phyloP scores from a whole-genome alignment of 2,113 vertebrate genomes.

The Leiothrix lutea region DNA sequence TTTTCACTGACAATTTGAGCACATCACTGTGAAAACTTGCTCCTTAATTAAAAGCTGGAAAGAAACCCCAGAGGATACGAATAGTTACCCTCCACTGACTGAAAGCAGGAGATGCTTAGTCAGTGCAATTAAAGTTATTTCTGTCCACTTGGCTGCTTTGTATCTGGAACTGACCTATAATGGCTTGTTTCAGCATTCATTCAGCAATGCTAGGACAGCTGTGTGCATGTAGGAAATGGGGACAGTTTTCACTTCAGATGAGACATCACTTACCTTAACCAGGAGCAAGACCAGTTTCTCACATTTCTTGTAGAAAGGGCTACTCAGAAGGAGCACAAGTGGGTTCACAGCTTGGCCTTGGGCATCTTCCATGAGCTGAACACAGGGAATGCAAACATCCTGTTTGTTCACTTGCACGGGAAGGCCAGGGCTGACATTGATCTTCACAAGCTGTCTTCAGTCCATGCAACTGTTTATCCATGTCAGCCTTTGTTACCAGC shows the following conservation, averaged over 20 bases:
- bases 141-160: background rate
- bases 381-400: background rate
- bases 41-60: background rate
- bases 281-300: background rate
- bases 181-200: background rate
- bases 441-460: background rate
- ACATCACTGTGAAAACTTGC: background rate
- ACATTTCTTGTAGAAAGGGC: background rate
- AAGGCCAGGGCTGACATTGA: background rate
- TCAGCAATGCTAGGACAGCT: background rate
- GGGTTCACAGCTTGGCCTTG: background rate
- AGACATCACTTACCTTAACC: background rate
- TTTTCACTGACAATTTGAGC: background rate
- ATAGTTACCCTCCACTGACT: background rate
- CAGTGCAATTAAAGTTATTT: background rate
- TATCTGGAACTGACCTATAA: background rate
- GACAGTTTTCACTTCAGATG: background rate
- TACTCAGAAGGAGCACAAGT: rapidly evolving
- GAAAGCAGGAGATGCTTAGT: background rate
- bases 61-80: background rate
- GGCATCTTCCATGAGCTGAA: background rate
- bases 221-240: background rate
- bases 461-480: background rate
- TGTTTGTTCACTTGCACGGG: background rate
- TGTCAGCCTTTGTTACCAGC: background rate